Percentiles rank a stretch among this genome's conserved stretches.
Conservation (phyloP, 2,888 invertebrate genomes). For the Cephus pygmeus region DNA sequence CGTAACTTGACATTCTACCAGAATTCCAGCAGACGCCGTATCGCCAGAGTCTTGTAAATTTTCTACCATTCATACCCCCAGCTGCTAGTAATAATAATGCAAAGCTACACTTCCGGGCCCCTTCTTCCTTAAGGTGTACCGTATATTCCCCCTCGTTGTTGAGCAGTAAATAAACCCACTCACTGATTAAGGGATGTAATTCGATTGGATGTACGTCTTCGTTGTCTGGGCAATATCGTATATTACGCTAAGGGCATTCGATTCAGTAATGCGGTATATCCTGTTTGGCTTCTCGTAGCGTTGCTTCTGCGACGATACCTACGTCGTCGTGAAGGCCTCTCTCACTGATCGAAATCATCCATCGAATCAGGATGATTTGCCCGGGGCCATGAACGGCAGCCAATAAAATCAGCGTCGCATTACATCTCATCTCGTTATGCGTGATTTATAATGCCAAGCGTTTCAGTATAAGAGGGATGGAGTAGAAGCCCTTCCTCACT, state of each 20-base stretch:
- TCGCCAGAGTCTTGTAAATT: neutral
- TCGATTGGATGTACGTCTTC: neutral
- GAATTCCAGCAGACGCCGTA: neutral
- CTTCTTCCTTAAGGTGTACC: neutral
- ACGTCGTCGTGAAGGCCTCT: neutral
- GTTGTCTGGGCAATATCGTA: neutral
- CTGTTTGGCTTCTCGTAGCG: neutral
- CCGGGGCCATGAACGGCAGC: neutral
- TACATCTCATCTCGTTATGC: neutral
- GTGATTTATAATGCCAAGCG: neutral
- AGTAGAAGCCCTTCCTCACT: neutral
- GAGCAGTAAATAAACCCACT: neutral
- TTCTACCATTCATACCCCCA: neutral
- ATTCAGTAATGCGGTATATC: conserved; percentile 12
- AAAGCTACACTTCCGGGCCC: neutral
- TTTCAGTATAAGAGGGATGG: neutral
- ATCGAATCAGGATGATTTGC: neutral
- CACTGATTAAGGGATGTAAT: neutral
- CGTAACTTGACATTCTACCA: neutral
- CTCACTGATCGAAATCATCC: neutral
- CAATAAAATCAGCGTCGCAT: neutral
- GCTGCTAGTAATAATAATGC: neutral
- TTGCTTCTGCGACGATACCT: neutral
- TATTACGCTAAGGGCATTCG: neutral
- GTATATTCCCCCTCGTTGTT: neutral